Evolutionary conservation across 2,113 vertebrate species (phyloP).

Genomic region (Neomonachus schauinslandi): DNA sequence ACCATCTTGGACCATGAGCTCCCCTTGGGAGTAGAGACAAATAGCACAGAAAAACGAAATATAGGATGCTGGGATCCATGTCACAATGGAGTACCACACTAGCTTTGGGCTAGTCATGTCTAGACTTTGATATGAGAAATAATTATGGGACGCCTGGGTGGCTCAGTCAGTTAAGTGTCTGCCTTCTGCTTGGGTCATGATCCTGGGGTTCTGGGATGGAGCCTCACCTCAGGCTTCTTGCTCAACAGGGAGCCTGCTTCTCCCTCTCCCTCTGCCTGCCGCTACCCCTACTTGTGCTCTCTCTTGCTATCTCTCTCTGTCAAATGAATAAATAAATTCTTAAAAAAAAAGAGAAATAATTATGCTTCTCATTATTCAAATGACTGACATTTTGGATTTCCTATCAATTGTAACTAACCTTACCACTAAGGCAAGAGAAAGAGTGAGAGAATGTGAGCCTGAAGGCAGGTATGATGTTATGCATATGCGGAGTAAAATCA

Average conservation of each 20-base stretch:
- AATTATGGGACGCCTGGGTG: background rate
- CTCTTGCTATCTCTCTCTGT: background rate
- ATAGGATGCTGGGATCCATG: background rate
- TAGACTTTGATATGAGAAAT: background rate
- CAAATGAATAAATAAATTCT: background rate
- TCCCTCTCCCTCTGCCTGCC: background rate
- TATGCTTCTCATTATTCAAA: background rate
- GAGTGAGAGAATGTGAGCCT: background rate
- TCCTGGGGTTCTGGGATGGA: background rate
- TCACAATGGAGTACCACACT: fast-evolving
- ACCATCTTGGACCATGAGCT: background rate
- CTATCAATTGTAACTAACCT: background rate
- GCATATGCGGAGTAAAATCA: background rate
- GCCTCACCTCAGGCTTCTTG: too few species aligned
- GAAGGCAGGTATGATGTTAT: background rate
- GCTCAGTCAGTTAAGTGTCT: background rate
- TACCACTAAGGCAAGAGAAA: background rate
- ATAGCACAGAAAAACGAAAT: background rate
- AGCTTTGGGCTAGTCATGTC: too few species aligned
- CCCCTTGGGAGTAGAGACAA: background rate
- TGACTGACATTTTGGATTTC: background rate
- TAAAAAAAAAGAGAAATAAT: background rate
- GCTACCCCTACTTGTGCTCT: too few species aligned
- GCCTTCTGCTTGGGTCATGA: background rate
- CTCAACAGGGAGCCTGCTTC: background rate